phyloP scores from a whole-genome alignment of 2,888 invertebrate species.

The Himalopsyche kuldschensis region DNA sequence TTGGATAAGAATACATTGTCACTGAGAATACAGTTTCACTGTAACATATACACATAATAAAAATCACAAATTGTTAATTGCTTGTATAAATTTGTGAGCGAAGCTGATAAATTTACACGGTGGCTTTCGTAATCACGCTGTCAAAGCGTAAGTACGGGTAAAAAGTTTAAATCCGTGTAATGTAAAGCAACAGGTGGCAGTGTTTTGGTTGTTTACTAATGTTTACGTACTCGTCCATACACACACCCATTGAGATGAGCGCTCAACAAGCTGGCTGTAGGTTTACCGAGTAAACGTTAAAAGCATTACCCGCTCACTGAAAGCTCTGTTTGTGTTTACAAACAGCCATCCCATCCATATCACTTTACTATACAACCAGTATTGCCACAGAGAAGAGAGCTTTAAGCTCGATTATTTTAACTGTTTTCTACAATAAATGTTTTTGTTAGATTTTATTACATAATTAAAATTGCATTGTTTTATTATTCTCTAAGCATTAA shows the following conservation, averaged over 20 bases:
- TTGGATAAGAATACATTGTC: too few species aligned
- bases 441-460: too few species aligned
- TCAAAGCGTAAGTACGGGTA: not conserved
- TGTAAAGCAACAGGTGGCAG: constrained; percentile 28
- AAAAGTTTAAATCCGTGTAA: not conserved
- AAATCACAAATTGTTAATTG: too few species aligned
- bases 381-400: too few species aligned
- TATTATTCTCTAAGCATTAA: too few species aligned
- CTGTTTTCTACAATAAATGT: not conserved
- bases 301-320: not conserved
- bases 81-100: too few species aligned
- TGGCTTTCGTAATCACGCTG: not conserved
- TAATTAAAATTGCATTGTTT: too few species aligned
- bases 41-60: too few species aligned
- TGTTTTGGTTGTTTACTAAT: constrained; percentile 32
- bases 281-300: constrained; percentile 8
- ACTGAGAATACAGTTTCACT: too few species aligned
- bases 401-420: not conserved
- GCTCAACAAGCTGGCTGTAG: constrained; percentile 20
- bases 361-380: too few species aligned
- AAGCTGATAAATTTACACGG: not conserved
- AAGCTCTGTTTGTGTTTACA: not conserved
- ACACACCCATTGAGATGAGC: constrained; percentile 8
- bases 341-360: not conserved
- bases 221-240: not conserved